Percentiles rank a stretch among this genome's conserved stretches.
Evolutionary conservation across 2,888 invertebrate species (phyloP).

Genomic region (Clivina fossor): DNA sequence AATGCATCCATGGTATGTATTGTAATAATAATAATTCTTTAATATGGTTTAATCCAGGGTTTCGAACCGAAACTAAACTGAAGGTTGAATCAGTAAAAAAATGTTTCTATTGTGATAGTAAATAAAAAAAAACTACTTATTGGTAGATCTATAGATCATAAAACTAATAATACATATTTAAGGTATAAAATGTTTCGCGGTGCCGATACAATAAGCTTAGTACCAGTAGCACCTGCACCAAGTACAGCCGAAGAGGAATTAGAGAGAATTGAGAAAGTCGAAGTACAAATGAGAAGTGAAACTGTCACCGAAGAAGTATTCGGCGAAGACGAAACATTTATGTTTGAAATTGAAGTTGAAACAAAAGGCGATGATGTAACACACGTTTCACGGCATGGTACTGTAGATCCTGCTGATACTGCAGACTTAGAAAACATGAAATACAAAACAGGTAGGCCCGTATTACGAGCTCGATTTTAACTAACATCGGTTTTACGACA

Average conservation of each 20-base stretch:
- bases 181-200: conserved; percentile 26
- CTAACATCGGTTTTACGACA: no score
- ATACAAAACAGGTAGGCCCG: no score
- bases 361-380: not conserved
- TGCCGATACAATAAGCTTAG: not conserved
- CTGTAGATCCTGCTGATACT: no score
- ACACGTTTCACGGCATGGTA: no score
- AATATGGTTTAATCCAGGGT: no score
- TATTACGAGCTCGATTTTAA: no score
- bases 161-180: not conserved
- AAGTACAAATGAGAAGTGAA: not conserved
- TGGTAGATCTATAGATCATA: not conserved
- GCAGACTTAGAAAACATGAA: no score
- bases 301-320: not conserved
- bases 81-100: no score
- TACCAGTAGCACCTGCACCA: conserved; percentile 4
- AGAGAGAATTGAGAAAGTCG: not conserved
- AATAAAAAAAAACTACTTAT: not conserved
- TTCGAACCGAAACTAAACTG: no score
- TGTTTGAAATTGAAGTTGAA: not conserved
- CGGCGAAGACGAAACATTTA: not conserved
- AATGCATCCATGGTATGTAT: conserved; percentile 20
- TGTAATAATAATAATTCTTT: no score
- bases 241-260: not conserved
- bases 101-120: no score